A percentile compares a stretch with the other conserved stretches of the same genome.
phyloP scores from a whole-genome alignment of 1,140 invertebrate species.

The Pantala flavescens region DNA sequence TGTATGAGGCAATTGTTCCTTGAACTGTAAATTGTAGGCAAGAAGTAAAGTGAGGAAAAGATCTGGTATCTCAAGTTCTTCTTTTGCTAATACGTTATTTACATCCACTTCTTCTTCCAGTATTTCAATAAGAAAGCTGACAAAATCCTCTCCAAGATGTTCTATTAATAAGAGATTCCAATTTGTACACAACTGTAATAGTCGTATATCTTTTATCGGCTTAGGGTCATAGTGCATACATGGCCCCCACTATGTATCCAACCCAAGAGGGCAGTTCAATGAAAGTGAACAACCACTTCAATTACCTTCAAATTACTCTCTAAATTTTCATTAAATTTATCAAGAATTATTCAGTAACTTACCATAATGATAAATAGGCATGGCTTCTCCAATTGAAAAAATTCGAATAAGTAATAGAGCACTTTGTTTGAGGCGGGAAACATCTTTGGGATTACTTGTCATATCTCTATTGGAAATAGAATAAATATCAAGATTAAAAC shows the following conservation, averaged over 20 bases:
- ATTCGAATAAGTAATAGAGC: slow-evolving; percentile 71
- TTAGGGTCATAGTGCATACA: too few relatives aligned
- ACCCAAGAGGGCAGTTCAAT: too few relatives aligned
- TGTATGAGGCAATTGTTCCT: slow-evolving; percentile 28
- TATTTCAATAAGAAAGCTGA: slow-evolving; percentile 63
- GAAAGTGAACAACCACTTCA: too few relatives aligned
- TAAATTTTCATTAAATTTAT: too few relatives aligned
- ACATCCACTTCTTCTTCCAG: slow-evolving; percentile 68
- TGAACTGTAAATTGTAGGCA: slow-evolving; percentile 81
- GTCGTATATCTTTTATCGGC: too few relatives aligned
- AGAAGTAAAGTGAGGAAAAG: slow-evolving; percentile 71
- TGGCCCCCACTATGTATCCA: too few relatives aligned
- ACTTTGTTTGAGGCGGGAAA: slow-evolving; percentile 59
- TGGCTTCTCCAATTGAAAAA: slow-evolving; percentile 76
- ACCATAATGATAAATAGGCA: slow-evolving; percentile 74
- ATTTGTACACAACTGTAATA: too few relatives aligned
- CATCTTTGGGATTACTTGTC: slow-evolving; percentile 56
- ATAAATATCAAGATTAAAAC: too few relatives aligned
- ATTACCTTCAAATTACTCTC: too few relatives aligned
- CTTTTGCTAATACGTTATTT: slow-evolving; percentile 44
- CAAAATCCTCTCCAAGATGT: slow-evolving; percentile 66
- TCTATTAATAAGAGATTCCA: slow-evolving; percentile 43
- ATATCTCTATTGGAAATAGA: slow-evolving; percentile 46
- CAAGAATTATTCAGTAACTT: slow-evolving; percentile 23
- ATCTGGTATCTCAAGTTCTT: slow-evolving; percentile 52